phyloP scores from a whole-genome alignment of 2,797 vertebrate genomes.

The Chiloscyllium punctatum region DNA sequence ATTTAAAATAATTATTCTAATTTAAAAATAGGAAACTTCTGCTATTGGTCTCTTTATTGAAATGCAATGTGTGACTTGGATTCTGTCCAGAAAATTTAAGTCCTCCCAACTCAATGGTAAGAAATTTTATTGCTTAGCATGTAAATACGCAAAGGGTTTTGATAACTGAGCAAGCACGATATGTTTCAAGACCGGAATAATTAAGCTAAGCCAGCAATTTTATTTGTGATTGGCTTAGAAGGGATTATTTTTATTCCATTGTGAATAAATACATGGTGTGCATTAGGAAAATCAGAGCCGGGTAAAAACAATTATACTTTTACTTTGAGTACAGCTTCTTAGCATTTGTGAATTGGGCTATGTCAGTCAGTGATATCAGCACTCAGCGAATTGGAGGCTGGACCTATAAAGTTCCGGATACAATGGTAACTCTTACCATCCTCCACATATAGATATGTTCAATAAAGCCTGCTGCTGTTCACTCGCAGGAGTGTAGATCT shows the following conservation, averaged over 20 bases:
- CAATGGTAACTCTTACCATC: too few relatives aligned
- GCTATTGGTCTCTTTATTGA: neutral
- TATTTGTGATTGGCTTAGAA: neutral
- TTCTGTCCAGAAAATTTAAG: neutral
- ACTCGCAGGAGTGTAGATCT: too few relatives aligned
- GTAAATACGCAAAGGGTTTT: neutral
- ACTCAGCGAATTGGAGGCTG: too few relatives aligned
- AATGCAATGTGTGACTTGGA: neutral
- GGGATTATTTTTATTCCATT: neutral
- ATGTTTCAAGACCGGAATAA: neutral
- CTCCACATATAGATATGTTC: too few relatives aligned
- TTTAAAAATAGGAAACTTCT: neutral
- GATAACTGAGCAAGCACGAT: neutral
- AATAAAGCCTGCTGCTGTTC: too few relatives aligned
- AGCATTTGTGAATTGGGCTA: too few relatives aligned
- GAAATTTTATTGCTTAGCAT: neutral
- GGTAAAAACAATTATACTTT: too few relatives aligned
- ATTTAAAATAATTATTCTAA: slow-evolving; percentile 19
- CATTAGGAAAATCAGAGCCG: neutral
- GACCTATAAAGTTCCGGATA: too few relatives aligned
- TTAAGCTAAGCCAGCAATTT: neutral
- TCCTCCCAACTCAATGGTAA: neutral
- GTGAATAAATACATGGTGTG: neutral
- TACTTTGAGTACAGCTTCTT: too few relatives aligned
- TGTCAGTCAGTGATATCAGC: too few relatives aligned